These are phyloP conservation scores for Ctenoplectra terminalis DNA, from an alignment of 1,140 invertebrate species.

Conservation along the genomic window DNA sequence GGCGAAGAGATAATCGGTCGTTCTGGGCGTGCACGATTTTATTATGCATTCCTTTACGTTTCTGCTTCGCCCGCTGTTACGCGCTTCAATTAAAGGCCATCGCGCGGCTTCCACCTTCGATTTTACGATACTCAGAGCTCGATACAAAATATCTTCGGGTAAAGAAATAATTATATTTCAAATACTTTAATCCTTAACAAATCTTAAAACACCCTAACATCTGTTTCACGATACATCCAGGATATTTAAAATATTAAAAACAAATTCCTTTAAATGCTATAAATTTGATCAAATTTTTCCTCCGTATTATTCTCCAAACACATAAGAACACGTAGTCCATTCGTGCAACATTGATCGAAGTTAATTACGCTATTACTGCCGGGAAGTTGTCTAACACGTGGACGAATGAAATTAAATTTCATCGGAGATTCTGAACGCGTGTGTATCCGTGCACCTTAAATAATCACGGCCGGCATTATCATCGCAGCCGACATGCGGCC, in stretches of 20 bases:
- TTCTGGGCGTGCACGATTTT: conserved; percentile 49
- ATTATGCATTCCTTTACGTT: conserved; percentile 24
- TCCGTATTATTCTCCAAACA: too few species aligned
- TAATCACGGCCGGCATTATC: conserved; percentile 43
- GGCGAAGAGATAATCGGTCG: conserved; percentile 60
- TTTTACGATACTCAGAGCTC: not conserved
- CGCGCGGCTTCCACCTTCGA: not conserved
- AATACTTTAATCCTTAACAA: not conserved
- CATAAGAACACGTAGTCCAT: too few species aligned
- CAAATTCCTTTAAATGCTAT: too few species aligned
- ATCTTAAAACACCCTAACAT: not conserved
- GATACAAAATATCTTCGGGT: not conserved
- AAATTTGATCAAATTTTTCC: too few species aligned
- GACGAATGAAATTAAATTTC: conserved; percentile 39
- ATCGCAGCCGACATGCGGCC: conserved; percentile 23
- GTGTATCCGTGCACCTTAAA: not conserved
- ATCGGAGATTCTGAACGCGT: not conserved
- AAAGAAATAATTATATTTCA: conserved; percentile 11
- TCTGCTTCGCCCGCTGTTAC: not conserved
- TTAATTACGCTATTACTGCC: conserved; percentile 21
- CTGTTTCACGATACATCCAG: too few species aligned
- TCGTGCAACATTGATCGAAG: not conserved
- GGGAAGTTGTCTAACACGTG: not conserved
- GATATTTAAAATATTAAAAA: too few species aligned
- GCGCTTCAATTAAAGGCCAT: not conserved